Percentiles rank a stretch among this genome's conserved stretches.
Conservation (phyloP, 1,140 invertebrate species). For the Lordiphosa collinella region DNA sequence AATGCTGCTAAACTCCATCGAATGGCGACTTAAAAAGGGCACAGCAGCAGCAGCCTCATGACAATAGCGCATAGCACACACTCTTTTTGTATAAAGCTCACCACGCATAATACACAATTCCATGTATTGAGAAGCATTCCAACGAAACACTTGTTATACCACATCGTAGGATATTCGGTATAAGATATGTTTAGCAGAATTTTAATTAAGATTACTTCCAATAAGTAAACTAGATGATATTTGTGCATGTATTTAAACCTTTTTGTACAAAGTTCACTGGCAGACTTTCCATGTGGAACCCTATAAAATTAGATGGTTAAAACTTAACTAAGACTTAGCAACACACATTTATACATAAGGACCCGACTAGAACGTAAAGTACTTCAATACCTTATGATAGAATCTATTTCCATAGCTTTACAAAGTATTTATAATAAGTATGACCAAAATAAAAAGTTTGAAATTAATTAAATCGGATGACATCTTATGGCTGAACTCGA, state of each 20-base stretch:
- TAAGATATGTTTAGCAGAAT: background rate
- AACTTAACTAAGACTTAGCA: background rate
- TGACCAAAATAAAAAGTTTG: conserved; percentile 8
- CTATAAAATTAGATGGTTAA: conserved; percentile 35
- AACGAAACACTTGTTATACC: conserved; percentile 13
- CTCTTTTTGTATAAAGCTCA: conserved; percentile 32
- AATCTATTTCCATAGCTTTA: background rate
- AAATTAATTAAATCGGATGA: too few relatives aligned
- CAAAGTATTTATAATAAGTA: conserved; percentile 16
- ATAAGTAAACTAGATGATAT: conserved; percentile 33
- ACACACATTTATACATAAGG: too few relatives aligned
- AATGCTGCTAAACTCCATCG: conserved; percentile 39
- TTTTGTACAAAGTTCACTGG: conserved; percentile 32
- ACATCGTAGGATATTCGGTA: background rate
- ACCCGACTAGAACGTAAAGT: conserved; percentile 14
- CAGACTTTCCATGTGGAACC: conserved; percentile 9
- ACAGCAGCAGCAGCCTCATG: conserved; percentile 33
- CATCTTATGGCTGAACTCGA: too few relatives aligned
- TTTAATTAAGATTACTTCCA: conserved; percentile 2
- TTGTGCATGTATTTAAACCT: conserved; percentile 22
- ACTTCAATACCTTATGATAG: conserved; percentile 1
- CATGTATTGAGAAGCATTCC: conserved; percentile 37
- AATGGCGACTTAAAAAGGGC: conserved; percentile 41
- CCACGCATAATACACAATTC: conserved; percentile 21
- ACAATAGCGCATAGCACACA: conserved; percentile 21